phyloP scores from a whole-genome alignment of 2,888 invertebrate species.

The Plebejus melissa region DNA sequence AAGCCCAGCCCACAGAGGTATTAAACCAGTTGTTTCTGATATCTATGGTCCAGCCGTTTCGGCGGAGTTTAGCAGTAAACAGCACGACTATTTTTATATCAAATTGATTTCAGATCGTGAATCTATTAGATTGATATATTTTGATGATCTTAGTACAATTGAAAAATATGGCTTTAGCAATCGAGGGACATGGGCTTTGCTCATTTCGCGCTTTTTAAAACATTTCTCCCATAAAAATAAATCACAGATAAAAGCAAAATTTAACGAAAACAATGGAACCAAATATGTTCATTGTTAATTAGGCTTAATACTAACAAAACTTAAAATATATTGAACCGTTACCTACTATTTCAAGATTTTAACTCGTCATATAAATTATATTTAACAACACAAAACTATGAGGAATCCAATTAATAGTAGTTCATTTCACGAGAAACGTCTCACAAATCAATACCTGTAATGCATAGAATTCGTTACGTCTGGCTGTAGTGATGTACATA shows the following conservation, averaged over 20 bases:
- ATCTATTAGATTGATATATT: too few species aligned
- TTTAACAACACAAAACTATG: constrained; percentile 31
- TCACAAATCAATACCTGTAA: constrained; percentile 75
- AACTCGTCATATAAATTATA: constrained; percentile 27
- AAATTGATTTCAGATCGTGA: too few species aligned
- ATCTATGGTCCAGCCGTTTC: too few species aligned
- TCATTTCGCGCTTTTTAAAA: too few species aligned
- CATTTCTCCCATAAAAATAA: background rate
- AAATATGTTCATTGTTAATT: background rate
- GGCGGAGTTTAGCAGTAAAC: too few species aligned
- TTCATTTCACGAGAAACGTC: constrained; percentile 70
- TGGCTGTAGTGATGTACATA: constrained; percentile 59
- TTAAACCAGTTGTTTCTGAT: too few species aligned
- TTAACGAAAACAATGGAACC: background rate
- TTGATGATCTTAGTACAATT: too few species aligned
- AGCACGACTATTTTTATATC: too few species aligned
- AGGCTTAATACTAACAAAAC: background rate
- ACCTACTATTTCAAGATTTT: background rate
- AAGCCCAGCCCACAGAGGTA: too few species aligned
- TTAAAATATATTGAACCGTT: constrained; percentile 9
- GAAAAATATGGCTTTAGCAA: too few species aligned
- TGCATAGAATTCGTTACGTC: constrained; percentile 75
- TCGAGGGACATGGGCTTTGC: too few species aligned
- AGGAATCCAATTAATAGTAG: constrained; percentile 65
- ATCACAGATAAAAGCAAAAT: background rate